Evolutionary conservation across 2,888 invertebrate genomes (phyloP).

Genomic region (Oscheius onirici): DNA sequence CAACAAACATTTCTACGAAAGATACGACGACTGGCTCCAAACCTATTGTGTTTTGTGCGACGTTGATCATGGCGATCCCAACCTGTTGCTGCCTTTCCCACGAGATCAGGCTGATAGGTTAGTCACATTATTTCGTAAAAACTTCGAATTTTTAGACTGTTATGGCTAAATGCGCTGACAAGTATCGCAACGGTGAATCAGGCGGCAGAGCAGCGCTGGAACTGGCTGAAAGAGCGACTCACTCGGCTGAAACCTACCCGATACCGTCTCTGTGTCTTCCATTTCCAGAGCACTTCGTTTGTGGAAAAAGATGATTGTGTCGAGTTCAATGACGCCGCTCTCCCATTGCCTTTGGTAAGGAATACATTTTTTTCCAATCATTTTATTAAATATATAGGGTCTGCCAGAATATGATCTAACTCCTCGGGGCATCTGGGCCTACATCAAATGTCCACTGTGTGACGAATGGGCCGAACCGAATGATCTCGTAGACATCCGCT

Average conservation of each 20-base stretch:
- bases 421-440: conserved; percentile 46
- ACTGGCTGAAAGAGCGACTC: conserved; percentile 42
- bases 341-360: conserved; percentile 42
- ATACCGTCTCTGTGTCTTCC: conserved; percentile 51
- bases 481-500: conserved; percentile 25
- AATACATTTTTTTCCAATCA: neutral
- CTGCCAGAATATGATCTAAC: conserved; percentile 45
- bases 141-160: conserved; percentile 20
- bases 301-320: conserved; percentile 34
- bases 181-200: conserved; percentile 16
- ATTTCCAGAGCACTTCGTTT: conserved; percentile 42
- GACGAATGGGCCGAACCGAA: conserved; percentile 41
- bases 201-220: conserved; percentile 21
- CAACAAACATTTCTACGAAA: conserved; percentile 40
- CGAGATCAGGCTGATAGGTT: conserved; percentile 23
- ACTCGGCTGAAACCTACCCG: conserved; percentile 42
- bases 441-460: conserved; percentile 48
- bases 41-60: conserved; percentile 51
- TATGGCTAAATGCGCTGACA: conserved; percentile 22
- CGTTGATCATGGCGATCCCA: conserved; percentile 41
- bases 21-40: conserved; percentile 44
- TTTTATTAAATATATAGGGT: conserved; percentile 29
- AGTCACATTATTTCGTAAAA: neutral
- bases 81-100: conserved; percentile 41
- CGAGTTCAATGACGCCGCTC: conserved; percentile 35